These are phyloP conservation scores for Ladona fulva DNA, from an alignment of 1,140 invertebrate species.

Conservation along the genomic window DNA sequence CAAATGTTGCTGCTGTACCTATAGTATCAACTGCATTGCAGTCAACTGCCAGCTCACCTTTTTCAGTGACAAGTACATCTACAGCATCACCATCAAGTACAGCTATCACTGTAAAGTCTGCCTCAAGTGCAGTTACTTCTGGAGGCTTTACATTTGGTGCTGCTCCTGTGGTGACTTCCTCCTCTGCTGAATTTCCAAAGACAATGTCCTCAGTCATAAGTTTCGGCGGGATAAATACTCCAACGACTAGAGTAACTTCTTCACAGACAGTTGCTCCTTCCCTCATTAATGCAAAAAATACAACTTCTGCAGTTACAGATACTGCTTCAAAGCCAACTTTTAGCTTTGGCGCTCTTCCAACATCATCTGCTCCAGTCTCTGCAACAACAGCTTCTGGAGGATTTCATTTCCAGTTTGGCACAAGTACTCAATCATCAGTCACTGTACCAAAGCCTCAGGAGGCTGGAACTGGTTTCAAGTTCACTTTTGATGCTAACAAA, in stretches of 20 bases:
- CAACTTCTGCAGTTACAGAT: neutral
- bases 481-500: neutral
- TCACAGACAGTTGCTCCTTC: neutral
- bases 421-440: neutral
- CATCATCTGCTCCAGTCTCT: neutral
- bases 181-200: constrained; percentile 13
- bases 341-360: constrained; percentile 9
- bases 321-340: constrained; percentile 12
- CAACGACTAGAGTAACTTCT: neutral
- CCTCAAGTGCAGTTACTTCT: constrained; percentile 12
- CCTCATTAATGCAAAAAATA: no score
- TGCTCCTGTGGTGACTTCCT: neutral
- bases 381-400: neutral
- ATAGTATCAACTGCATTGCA: no score
- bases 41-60: no score
- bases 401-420: neutral
- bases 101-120: neutral
- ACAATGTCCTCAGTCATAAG: constrained; percentile 11
- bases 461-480: neutral
- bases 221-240: constrained; percentile 22
- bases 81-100: neutral
- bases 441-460: neutral
- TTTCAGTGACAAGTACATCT: constrained; percentile 16
- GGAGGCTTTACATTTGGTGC: constrained; percentile 7
- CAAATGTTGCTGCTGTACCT: no score